A percentile compares a stretch with the other conserved stretches of the same genome.
phyloP scores from a whole-genome alignment of 2,113 vertebrate species.

The Canis aureus region DNA sequence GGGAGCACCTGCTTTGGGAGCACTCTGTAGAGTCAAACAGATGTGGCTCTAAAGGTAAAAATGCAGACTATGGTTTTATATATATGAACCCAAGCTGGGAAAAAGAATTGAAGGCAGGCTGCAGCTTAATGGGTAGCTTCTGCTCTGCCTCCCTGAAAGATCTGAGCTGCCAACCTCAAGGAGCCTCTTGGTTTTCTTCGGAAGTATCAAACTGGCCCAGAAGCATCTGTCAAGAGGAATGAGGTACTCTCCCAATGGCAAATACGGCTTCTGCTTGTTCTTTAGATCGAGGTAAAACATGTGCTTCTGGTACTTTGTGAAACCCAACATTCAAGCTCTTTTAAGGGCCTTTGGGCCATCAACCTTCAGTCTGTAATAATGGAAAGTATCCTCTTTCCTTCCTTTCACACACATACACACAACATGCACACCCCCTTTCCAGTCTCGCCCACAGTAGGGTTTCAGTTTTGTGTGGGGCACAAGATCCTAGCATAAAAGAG shows the following conservation, averaged over 20 bases:
- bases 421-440: background rate
- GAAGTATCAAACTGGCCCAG: background rate
- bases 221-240: background rate
- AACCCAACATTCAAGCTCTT: background rate
- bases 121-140: background rate
- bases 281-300: background rate
- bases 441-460: background rate
- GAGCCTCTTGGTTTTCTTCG: background rate
- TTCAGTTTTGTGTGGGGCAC: background rate
- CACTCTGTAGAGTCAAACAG: background rate
- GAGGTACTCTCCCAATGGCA: background rate
- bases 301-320: background rate
- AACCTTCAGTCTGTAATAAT: background rate
- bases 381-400: background rate
- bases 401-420: background rate
- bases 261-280: background rate
- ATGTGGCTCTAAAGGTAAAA: background rate
- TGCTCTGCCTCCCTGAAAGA: background rate
- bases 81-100: background rate
- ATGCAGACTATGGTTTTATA: background rate
- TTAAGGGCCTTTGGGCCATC: background rate
- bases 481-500: background rate
- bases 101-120: background rate
- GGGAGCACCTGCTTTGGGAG: background rate
- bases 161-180: background rate